Base-by-base conservation (phyloP, 2,888 invertebrate genomes). In the Sericinus montela region DNA sequence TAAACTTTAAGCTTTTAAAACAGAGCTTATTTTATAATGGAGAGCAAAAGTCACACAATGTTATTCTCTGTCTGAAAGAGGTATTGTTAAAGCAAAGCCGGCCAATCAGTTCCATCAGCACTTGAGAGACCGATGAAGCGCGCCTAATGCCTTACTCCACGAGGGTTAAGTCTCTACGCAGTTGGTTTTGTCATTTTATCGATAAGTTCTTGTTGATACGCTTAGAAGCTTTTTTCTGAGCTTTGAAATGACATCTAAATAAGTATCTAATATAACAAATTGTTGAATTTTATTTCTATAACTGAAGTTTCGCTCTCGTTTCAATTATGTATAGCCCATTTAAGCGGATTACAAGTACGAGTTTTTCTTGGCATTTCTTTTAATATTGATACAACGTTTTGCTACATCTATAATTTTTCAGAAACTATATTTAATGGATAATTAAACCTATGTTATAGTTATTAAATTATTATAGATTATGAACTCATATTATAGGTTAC, bases 81-180 rank as follows among this genome's bases (percentile, higher is more conserved):
- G 68, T 65, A 82, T 87, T 87, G 87, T 87, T 81, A 77, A 32
- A 32, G 72, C 61, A 68, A 75, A 80, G 74, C 77, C 74, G 81
- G 81, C 80, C 87, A 88, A 88, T 88, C 87, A 83, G 80, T 81
- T 77, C 78, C 75, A 84, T 84, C 86, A 78, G 72, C 79, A 80
- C 87, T 87, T 76, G 78, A 80, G 80, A 74, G 76, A 63, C 75
- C 85, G 78, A 86, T 87, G 87, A 83, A 81, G 76, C 81, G 84
- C 65, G 67, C 59, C 65, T 84, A 85, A 86, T 78, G 68, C 78
- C 68, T 59, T 62, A 63, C 66, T 72, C 69, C 64, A 70, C 67
- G 76, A 77, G 79, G 84, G 86, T 82, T 85, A 84, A 84, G 75
- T 80, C 75, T 75, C 78, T 73, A 73, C 72, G 71, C 69, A 63